Percentiles rank a stretch among this genome's conserved stretches.
Evolutionary conservation across 2,113 vertebrate genomes (phyloP).

Genomic region (Anarhynchus alexandrinus): DNA sequence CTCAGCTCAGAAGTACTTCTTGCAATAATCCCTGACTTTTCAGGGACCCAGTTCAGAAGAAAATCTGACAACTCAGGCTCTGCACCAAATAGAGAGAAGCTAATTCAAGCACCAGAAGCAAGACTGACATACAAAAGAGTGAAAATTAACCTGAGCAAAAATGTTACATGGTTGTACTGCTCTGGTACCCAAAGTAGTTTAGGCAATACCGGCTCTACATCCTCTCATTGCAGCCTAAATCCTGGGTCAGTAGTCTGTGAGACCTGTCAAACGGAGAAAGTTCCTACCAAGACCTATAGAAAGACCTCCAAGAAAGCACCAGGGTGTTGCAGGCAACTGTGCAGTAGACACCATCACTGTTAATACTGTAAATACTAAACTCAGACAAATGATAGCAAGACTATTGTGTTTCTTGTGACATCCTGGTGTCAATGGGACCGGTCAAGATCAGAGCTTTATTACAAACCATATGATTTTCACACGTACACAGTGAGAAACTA

Average conservation of each 20-base stretch:
- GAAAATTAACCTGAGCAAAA: background rate
- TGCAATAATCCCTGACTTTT: background rate
- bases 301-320: background rate
- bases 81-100: background rate
- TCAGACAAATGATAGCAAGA: background rate
- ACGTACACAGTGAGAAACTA: background rate
- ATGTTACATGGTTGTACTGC: background rate
- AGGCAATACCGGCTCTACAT: background rate
- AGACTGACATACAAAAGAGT: background rate
- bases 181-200: background rate
- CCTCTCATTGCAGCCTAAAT: background rate
- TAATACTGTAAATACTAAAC: background rate
- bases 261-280: background rate
- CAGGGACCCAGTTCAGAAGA: background rate
- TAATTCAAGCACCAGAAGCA: background rate
- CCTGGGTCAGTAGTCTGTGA: background rate
- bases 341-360: background rate
- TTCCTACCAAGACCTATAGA: background rate
- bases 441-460: background rate
- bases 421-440: accelerated
- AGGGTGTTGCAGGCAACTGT: background rate
- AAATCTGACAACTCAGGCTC: background rate
- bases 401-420: background rate
- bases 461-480: background rate
- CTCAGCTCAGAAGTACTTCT: background rate